Evolutionary conservation across 2,113 vertebrate species (phyloP).

Genomic region (Corythornis vintsioides): DNA sequence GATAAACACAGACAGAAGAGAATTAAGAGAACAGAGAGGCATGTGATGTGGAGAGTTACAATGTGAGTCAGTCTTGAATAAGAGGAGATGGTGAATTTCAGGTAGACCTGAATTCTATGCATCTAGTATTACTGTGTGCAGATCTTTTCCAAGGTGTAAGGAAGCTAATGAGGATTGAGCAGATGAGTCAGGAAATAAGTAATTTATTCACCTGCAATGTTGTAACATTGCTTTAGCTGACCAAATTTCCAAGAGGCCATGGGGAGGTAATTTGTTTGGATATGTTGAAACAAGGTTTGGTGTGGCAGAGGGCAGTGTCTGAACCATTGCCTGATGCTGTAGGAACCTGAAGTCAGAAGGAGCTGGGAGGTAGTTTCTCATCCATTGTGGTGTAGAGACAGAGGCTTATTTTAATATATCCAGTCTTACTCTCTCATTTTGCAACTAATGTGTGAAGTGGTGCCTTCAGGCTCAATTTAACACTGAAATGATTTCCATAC

Average conservation of each 20-base stretch:
- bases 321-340: neutral
- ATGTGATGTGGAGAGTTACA: neutral
- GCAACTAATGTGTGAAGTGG: neutral
- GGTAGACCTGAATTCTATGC: neutral
- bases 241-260: neutral
- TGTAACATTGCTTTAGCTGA: neutral
- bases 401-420: neutral
- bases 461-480: neutral
- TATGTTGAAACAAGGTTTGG: neutral
- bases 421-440: rapidly evolving
- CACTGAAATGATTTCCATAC: neutral
- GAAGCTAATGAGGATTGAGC: neutral
- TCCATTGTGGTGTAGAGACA: neutral
- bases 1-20: neutral
- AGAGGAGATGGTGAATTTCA: neutral
- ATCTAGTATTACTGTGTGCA: neutral
- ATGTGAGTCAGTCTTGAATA: neutral
- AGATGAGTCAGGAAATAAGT: neutral
- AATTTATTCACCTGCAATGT: neutral
- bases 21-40: neutral
- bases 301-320: neutral
- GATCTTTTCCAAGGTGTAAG: neutral
- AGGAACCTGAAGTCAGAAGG: neutral
- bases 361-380: neutral
- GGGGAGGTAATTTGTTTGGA: neutral